Evolutionary conservation across 2,797 vertebrate species (phyloP).

Genomic region (Tragopan temminckii): DNA sequence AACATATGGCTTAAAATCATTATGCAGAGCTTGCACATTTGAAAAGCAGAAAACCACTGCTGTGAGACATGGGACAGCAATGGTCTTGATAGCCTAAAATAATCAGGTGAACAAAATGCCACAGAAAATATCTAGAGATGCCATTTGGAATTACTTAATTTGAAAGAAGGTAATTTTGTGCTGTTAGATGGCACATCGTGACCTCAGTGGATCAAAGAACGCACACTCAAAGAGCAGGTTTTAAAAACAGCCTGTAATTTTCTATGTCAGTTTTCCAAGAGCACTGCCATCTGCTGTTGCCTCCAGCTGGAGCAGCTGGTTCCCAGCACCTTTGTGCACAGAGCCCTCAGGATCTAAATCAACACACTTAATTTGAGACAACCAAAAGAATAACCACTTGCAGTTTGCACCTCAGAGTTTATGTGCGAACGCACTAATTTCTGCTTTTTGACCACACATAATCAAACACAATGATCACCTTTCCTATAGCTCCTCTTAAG

Average conservation of each 20-base stretch:
- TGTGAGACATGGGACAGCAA: neutral
- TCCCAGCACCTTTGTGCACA: neutral
- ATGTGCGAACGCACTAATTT: neutral
- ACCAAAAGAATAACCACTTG: neutral
- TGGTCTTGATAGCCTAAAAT: neutral
- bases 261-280: neutral
- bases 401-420: neutral
- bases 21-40: neutral
- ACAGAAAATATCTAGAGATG: neutral
- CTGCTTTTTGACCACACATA: neutral
- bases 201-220: neutral
- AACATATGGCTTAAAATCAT: neutral
- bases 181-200: neutral
- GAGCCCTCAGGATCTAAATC: neutral
- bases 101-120: neutral
- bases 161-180: neutral
- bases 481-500: neutral
- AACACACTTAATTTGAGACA: neutral
- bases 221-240: neutral
- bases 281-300: neutral
- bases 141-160: neutral
- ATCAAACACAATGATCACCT: neutral
- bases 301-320: neutral
- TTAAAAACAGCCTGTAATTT: conserved; percentile 44
- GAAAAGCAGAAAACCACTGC: neutral